phyloP scores from a whole-genome alignment of 2,797 vertebrate genomes.

The Uromys caudimaculatus region DNA sequence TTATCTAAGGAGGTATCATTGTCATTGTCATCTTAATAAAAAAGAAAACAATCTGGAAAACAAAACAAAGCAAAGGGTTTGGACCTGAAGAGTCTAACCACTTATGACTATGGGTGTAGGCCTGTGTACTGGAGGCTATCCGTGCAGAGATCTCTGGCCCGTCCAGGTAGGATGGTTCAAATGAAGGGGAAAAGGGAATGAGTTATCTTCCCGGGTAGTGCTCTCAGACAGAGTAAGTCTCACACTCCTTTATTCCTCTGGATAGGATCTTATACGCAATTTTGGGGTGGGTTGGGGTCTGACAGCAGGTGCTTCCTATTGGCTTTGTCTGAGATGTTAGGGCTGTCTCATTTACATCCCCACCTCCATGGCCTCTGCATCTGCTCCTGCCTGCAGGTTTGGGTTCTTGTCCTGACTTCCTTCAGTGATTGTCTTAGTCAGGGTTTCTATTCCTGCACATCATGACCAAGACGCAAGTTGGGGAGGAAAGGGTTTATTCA shows the following conservation, averaged over 20 bases:
- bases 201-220: too few relatives aligned
- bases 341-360: background rate
- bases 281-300: background rate
- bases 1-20: background rate
- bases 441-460: too few relatives aligned
- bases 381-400: background rate
- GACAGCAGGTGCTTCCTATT: background rate
- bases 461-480: too few relatives aligned
- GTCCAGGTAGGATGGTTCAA: background rate
- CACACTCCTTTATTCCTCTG: background rate
- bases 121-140: background rate
- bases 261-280: background rate
- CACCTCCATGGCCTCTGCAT: background rate
- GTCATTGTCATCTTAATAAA: background rate
- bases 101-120: background rate
- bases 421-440: too few relatives aligned
- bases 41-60: slow-evolving; percentile 35
- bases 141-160: background rate
- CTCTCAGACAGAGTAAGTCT: background rate
- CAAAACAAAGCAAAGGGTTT: slow-evolving; percentile 34
- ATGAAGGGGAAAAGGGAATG: background rate
- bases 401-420: background rate
- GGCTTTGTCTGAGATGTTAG: background rate
- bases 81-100: slow-evolving; percentile 41
- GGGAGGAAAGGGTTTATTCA: too few relatives aligned